Percentiles rank a stretch among this genome's conserved stretches.
Evolutionary conservation across 2,888 invertebrate genomes (phyloP).

Genomic region (Timandra comae): DNA sequence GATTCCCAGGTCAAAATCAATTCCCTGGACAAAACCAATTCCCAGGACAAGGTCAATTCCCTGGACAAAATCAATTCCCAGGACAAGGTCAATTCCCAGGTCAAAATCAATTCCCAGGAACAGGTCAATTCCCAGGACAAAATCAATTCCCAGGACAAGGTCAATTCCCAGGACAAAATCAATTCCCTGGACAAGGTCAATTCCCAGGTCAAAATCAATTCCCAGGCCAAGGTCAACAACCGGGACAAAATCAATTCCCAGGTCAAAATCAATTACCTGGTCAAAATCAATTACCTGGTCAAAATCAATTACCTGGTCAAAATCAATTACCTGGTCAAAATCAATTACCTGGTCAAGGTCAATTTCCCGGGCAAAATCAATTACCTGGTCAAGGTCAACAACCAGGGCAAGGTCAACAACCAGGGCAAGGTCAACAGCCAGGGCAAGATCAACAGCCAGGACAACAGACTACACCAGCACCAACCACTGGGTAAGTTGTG

Average conservation of each 20-base stretch:
- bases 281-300: too few species aligned
- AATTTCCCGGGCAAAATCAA: slow-evolving; percentile 4
- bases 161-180: slow-evolving; percentile 1
- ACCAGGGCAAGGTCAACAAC: slow-evolving; percentile 8
- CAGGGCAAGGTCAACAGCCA: slow-evolving; percentile 6
- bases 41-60: slow-evolving; percentile 4
- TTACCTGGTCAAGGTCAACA: slow-evolving; percentile 1
- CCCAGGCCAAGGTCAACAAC: too few species aligned
- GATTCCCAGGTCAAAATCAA: too few species aligned
- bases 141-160: neutral
- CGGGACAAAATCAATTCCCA: too few species aligned
- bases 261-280: too few species aligned
- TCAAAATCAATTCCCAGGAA: slow-evolving; percentile 4
- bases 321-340: too few species aligned
- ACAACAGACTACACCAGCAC: slow-evolving; percentile 1
- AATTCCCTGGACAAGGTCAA: slow-evolving; percentile 9
- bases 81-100: slow-evolving; percentile 5
- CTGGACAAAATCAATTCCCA: slow-evolving; percentile 2
- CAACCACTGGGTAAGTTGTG: too few species aligned
- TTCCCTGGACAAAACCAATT: slow-evolving; percentile 13
- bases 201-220: slow-evolving; percentile 2
- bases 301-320: too few species aligned
- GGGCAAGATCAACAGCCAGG: slow-evolving; percentile 5
- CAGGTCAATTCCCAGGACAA: slow-evolving; percentile 2
- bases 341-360: slow-evolving; percentile 16